Percentiles rank a stretch among this genome's conserved stretches.
Evolutionary conservation across 2,113 vertebrate species (phyloP).

Genomic region (Penelope pileata): DNA sequence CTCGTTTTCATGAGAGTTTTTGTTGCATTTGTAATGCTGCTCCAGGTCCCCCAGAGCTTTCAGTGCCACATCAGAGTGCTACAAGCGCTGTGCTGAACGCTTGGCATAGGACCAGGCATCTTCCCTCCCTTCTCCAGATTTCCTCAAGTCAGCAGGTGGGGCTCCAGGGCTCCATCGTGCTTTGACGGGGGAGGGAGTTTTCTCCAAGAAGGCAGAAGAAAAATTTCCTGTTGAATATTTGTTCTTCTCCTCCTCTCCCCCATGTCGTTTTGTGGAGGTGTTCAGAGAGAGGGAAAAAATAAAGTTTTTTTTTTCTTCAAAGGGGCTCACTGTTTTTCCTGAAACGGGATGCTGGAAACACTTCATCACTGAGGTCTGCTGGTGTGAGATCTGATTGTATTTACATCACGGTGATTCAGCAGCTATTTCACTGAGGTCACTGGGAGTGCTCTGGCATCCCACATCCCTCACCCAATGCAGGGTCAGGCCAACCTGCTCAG

Average conservation of each 20-base stretch:
- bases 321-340: not conserved
- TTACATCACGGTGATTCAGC: not conserved
- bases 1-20: conserved; percentile 76
- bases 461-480: accelerated
- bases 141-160: conserved; percentile 51
- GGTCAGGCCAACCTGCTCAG: not conserved
- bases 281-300: not conserved
- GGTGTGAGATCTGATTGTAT: not conserved
- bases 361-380: not conserved
- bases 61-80: conserved; percentile 74
- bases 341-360: not conserved
- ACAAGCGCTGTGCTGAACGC: conserved; percentile 42
- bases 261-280: not conserved
- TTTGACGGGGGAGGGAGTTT: not conserved
- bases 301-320: not conserved
- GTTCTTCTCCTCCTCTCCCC: not conserved
- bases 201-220: not conserved
- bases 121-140: conserved; percentile 56
- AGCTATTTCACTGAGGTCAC: not conserved
- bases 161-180: conserved; percentile 47
- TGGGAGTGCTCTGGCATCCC: not conserved
- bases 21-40: conserved; percentile 76
- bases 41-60: conserved; percentile 74
- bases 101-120: conserved; percentile 49
- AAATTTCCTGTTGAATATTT: not conserved